These are phyloP conservation scores for Ichneumon xanthorius DNA, from an alignment of 2,888 invertebrate species.

Conservation along the genomic window DNA sequence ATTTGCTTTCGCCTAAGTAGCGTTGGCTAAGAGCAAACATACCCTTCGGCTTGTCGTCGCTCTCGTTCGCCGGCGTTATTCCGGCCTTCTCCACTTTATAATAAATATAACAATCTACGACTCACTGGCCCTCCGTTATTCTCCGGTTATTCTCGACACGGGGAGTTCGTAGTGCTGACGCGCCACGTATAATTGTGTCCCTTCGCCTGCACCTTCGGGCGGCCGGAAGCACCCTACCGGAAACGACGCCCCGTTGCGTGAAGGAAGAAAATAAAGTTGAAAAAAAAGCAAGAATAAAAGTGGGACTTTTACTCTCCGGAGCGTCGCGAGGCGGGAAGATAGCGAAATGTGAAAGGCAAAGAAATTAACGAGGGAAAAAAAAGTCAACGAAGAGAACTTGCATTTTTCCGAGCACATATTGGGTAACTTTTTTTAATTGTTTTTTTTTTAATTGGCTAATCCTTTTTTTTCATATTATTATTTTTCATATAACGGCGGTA, in stretches of 20 bases:
- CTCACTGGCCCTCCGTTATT: not conserved
- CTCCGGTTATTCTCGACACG: not conserved
- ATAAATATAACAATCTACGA: not conserved
- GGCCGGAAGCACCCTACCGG: not conserved
- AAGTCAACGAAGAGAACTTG: not conserved
- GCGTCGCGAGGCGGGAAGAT: not conserved
- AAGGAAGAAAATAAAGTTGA: not conserved
- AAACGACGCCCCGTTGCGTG: not conserved
- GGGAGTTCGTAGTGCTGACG: not conserved
- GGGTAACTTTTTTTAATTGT: too few relatives aligned
- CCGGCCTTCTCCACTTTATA: conserved; percentile 4
- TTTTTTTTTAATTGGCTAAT: too few relatives aligned
- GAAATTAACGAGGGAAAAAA: not conserved
- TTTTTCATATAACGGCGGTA: not conserved
- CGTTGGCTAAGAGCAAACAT: conserved; percentile 2
- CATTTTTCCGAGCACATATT: too few relatives aligned
- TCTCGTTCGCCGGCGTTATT: not conserved
- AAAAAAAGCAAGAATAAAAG: conserved; percentile 3
- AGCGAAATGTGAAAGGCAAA: not conserved
- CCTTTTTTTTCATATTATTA: too few relatives aligned
- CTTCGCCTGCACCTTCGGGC: not conserved
- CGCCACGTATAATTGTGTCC: conserved; percentile 14
- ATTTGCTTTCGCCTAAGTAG: not conserved
- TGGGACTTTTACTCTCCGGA: not conserved
- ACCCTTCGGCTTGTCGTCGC: not conserved